phyloP scores from a whole-genome alignment of 1,140 invertebrate species.

The Eubasilissa regina region DNA sequence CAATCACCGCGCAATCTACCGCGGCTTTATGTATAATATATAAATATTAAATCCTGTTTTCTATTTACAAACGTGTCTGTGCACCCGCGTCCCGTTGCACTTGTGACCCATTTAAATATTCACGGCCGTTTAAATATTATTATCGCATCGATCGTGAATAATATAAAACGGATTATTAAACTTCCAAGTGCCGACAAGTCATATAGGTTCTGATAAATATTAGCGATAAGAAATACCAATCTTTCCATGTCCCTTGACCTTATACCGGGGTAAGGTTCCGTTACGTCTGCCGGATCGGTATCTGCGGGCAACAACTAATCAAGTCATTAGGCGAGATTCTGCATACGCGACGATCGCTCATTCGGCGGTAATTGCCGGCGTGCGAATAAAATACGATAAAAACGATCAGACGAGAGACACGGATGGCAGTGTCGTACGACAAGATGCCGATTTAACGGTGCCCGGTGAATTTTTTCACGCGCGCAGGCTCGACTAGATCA shows the following conservation, averaged over 20 bases:
- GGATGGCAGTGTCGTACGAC: not conserved
- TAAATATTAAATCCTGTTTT: too few relatives aligned
- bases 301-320: not conserved
- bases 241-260: slow-evolving; percentile 15
- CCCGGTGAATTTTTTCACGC: not conserved
- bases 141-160: too few relatives aligned
- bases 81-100: too few relatives aligned
- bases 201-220: not conserved
- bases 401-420: slow-evolving; percentile 12
- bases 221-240: not conserved
- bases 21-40: too few relatives aligned
- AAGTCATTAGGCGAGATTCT: slow-evolving; percentile 1
- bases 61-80: too few relatives aligned
- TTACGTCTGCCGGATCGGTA: not conserved
- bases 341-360: slow-evolving; percentile 13
- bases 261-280: slow-evolving; percentile 4
- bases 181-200: too few relatives aligned
- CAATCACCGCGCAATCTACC: too few relatives aligned
- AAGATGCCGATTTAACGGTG: not conserved
- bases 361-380: slow-evolving; percentile 26
- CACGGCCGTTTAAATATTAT: too few relatives aligned
- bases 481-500: not conserved
- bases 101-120: too few relatives aligned
- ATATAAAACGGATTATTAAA: too few relatives aligned
- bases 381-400: slow-evolving; percentile 1